Evolutionary conservation across 1,140 invertebrate genomes (phyloP).

Genomic region (Atta texana): DNA sequence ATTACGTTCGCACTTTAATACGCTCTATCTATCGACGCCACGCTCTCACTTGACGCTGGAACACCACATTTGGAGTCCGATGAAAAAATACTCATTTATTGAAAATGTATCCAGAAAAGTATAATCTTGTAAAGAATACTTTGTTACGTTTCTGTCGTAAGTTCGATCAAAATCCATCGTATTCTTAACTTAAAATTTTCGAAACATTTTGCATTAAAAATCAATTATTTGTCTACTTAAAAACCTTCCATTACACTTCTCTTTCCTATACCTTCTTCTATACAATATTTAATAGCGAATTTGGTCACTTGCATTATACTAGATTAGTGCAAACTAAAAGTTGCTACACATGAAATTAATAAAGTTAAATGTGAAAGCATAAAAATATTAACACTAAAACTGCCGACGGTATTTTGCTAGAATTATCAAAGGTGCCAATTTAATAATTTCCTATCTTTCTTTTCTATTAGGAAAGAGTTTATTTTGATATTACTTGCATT

Average conservation of each 20-base stretch:
- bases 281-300: too few species aligned
- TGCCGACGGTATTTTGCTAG: too few species aligned
- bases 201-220: neutral
- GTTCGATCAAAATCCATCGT: neutral
- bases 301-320: too few species aligned
- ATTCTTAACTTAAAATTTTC: neutral
- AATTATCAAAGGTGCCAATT: too few species aligned
- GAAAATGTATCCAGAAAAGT: neutral
- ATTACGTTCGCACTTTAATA: conserved; percentile 11
- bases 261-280: neutral
- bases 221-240: neutral
- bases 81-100: neutral
- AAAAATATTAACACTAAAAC: too few species aligned
- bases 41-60: conserved; percentile 9
- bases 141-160: neutral
- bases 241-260: neutral
- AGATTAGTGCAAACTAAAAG: too few species aligned
- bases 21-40: conserved; percentile 12
- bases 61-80: neutral
- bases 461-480: too few species aligned
- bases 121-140: neutral
- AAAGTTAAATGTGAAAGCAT: too few species aligned
- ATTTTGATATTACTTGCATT: too few species aligned
- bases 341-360: too few species aligned
- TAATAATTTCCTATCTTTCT: too few species aligned